Conservation (phyloP, 2,113 vertebrate species). For the Polyodon spathula region DNA sequence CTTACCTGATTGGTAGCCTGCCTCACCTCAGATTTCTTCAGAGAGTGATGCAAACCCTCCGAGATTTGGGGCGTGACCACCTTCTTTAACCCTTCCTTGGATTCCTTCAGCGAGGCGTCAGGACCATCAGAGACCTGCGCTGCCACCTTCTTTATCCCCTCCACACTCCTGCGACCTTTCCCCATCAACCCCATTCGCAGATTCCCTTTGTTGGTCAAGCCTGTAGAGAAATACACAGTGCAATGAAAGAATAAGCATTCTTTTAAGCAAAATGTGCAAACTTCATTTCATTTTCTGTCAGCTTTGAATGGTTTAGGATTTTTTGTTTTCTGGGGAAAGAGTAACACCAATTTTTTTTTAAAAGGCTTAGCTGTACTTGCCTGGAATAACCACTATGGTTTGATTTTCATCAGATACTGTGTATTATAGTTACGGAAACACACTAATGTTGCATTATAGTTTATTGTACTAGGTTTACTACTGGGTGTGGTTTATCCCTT, state of each 20-base stretch:
- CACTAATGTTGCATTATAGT: not conserved
- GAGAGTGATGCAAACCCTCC: too few relatives aligned
- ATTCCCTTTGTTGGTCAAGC: conserved; percentile 45
- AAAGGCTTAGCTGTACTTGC: conserved; percentile 47
- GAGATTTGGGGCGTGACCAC: too few relatives aligned
- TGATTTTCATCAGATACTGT: conserved; percentile 74
- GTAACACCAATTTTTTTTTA: too few relatives aligned
- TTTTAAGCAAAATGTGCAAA: too few relatives aligned
- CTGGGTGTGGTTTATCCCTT: too few relatives aligned
- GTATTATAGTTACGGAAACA: conserved; percentile 14
- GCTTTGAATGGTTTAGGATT: not conserved
- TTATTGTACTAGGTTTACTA: not conserved
- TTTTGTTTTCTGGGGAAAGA: too few relatives aligned
- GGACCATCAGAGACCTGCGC: conserved; percentile 25
- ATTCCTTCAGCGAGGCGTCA: conserved; percentile 24
- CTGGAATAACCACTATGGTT: conserved; percentile 56
- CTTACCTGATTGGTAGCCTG: not conserved
- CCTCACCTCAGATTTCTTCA: not conserved
- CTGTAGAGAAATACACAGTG: conserved; percentile 26
- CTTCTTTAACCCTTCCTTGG: too few relatives aligned
- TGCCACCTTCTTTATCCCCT: conserved; percentile 40
- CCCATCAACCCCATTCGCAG: conserved; percentile 31
- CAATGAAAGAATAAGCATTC: too few relatives aligned
- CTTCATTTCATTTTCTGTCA: not conserved
- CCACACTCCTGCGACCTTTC: conserved; percentile 29